Percentiles rank a stretch among this genome's conserved stretches.
phyloP scores from a whole-genome alignment of 2,888 invertebrate species.

The Leptinotarsa haldemani region DNA sequence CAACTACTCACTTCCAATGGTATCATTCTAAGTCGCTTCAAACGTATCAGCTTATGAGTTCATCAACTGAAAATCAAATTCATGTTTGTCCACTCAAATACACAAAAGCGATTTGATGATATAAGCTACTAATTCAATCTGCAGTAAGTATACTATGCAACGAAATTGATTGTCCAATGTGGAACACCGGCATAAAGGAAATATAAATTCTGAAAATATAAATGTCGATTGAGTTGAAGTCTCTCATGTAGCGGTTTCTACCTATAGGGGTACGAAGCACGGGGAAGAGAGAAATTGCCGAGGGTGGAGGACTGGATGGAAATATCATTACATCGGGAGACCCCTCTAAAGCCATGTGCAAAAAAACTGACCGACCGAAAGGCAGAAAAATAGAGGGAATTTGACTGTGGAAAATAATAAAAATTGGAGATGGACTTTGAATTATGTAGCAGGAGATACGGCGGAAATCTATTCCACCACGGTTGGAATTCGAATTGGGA shows the following conservation, averaged over 20 bases:
- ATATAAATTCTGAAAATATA: slow-evolving; percentile 53
- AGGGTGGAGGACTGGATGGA: slow-evolving; percentile 64
- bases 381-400: slow-evolving; percentile 68
- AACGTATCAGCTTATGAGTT: too few relatives aligned
- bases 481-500: background rate
- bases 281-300: slow-evolving; percentile 55
- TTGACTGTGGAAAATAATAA: slow-evolving; percentile 68
- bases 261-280: slow-evolving; percentile 36
- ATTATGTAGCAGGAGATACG: slow-evolving; percentile 66
- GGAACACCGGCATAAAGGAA: slow-evolving; percentile 51
- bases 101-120: background rate
- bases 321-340: slow-evolving; percentile 66
- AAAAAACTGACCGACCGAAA: slow-evolving; percentile 66
- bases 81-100: background rate
- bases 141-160: slow-evolving; percentile 29
- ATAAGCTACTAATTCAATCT: background rate
- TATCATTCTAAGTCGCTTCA: too few relatives aligned
- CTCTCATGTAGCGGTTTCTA: slow-evolving; percentile 49
- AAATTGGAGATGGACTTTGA: slow-evolving; percentile 68
- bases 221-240: slow-evolving; percentile 57
- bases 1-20: too few relatives aligned
- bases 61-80: background rate
- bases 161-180: slow-evolving; percentile 54
- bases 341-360: slow-evolving; percentile 61
- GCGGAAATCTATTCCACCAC: slow-evolving; percentile 39